Percentiles rank a stretch among this genome's conserved stretches.
Conservation (phyloP, 1,140 invertebrate species). For the Caerostris extrusa region DNA sequence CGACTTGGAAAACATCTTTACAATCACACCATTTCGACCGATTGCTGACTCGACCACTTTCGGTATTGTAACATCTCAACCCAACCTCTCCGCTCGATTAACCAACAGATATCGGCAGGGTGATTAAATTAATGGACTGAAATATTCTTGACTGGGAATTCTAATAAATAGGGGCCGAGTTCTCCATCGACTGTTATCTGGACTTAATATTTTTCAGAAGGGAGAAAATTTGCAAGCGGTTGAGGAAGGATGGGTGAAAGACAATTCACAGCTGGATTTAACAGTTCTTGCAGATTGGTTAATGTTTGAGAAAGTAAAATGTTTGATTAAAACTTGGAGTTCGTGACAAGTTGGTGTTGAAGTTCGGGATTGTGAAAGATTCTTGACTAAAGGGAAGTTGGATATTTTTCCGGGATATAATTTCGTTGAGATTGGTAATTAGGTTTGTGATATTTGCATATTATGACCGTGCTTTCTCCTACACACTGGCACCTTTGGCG, state of each 20-base stretch:
- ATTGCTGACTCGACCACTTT: too few species aligned
- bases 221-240: not conserved
- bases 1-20: not conserved
- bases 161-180: not conserved
- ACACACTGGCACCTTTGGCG: too few species aligned
- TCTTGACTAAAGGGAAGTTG: too few species aligned
- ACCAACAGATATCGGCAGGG: not conserved
- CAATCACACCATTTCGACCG: not conserved
- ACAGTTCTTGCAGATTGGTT: not conserved
- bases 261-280: not conserved
- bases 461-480: too few species aligned
- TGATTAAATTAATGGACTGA: conserved; percentile 29
- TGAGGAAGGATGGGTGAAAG: not conserved
- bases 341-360: too few species aligned
- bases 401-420: too few species aligned
- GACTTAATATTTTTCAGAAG: not conserved
- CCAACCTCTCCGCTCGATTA: not conserved
- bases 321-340: too few species aligned
- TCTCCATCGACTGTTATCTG: not conserved
- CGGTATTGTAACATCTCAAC: too few species aligned
- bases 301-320: too few species aligned
- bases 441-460: too few species aligned
- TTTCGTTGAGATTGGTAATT: too few species aligned
- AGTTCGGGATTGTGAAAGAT: too few species aligned
- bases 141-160: not conserved